Percentiles rank a stretch among this genome's conserved stretches.
These are phyloP conservation scores for Platichthys stellatus DNA, from an alignment of 2,113 vertebrate species.

Conservation along the genomic window DNA sequence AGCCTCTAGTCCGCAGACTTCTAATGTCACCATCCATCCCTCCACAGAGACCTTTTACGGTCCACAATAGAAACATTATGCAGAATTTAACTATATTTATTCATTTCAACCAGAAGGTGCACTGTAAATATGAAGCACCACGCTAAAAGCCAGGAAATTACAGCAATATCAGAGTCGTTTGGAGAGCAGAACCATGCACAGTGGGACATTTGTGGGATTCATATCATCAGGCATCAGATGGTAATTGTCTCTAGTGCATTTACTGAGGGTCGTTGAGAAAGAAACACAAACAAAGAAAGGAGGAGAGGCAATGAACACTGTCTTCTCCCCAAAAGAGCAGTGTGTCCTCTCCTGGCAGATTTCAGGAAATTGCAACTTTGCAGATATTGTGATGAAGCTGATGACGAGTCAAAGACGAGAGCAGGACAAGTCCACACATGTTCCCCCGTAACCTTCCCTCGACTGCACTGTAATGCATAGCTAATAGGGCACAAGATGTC, in stretches of 20 bases:
- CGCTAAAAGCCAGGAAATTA: conserved; percentile 39
- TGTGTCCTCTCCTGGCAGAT: conserved; percentile 32
- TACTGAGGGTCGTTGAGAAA: conserved; percentile 28
- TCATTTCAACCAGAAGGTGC: conserved; percentile 33
- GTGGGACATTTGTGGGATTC: conserved; percentile 43
- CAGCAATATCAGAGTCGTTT: conserved; percentile 32
- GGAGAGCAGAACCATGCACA: conserved; percentile 31
- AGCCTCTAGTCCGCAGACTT: conserved; percentile 1
- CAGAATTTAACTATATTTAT: conserved; percentile 41
- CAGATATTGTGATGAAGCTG: conserved; percentile 44
- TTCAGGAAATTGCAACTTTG: conserved; percentile 65
- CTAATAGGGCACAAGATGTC: conserved; percentile 47
- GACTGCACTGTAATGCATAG: conserved; percentile 41
- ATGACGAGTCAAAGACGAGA: conserved; percentile 32
- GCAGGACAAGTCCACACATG: conserved; percentile 50
- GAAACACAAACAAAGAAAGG: neutral
- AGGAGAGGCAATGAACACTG: conserved; percentile 6
- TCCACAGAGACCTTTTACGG: neutral
- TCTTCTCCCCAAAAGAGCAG: conserved; percentile 10
- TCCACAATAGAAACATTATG: conserved; percentile 1
- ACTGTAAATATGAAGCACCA: conserved; percentile 46
- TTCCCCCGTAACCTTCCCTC: conserved; percentile 45
- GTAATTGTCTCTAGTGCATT: conserved; percentile 29
- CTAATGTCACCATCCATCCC: conserved; percentile 8
- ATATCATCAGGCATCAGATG: conserved; percentile 35